phyloP scores from a whole-genome alignment of 1,140 invertebrate genomes.

The Ditylenchus dipsaci region DNA sequence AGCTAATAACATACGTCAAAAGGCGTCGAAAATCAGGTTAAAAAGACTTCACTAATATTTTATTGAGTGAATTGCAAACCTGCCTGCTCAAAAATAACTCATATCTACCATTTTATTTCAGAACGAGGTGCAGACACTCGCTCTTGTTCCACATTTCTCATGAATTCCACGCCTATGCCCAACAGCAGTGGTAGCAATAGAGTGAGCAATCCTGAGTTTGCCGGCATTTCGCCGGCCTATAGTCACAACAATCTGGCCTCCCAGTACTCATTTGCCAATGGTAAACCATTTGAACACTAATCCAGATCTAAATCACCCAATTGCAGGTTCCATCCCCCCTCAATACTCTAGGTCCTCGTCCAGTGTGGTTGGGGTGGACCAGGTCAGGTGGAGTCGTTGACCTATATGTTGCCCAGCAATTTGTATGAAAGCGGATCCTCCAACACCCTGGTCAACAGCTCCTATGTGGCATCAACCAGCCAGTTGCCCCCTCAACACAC shows the following conservation, averaged over 20 bases:
- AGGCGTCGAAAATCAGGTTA: too few relatives aligned
- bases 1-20: too few relatives aligned
- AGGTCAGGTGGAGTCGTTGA: background rate
- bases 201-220: slow-evolving; percentile 1
- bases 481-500: slow-evolving; percentile 5
- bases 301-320: background rate
- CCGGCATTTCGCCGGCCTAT: slow-evolving; percentile 24
- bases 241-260: slow-evolving; percentile 25
- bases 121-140: slow-evolving; percentile 5
- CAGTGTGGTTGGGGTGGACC: slow-evolving; percentile 4
- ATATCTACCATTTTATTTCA: background rate
- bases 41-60: too few relatives aligned
- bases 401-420: background rate
- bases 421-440: background rate
- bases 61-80: too few relatives aligned
- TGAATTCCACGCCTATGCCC: background rate
- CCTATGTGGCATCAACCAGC: slow-evolving; percentile 1
- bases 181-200: background rate
- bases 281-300: background rate
- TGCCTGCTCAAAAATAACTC: too few relatives aligned
- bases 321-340: background rate
- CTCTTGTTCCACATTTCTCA: slow-evolving; percentile 3
- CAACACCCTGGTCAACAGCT: background rate
- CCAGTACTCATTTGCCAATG: slow-evolving; percentile 7
- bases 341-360: slow-evolving; percentile 20